Evolutionary conservation across 2,797 vertebrate genomes (phyloP), one percentile per base, ranked within the genome.

Genomic region (Lycodopsis pacificus): DNA sequence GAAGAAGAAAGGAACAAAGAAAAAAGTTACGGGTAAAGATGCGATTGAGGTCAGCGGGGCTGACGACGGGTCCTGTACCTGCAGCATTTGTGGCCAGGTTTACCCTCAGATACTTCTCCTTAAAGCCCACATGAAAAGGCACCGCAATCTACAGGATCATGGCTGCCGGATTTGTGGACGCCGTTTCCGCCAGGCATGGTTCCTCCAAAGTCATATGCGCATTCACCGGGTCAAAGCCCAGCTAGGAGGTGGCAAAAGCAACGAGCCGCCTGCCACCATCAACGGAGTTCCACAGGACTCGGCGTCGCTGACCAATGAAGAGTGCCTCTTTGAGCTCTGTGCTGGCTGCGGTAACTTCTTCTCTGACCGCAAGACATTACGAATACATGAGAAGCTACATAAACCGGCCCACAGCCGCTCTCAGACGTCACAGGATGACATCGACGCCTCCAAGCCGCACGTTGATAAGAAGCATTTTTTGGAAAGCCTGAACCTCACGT

Each of bases 131-230:
- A 97, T 98, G 97, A 99, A 98, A 92, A 97, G 96, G 80, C 98
- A 99, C 86, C 92, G 97, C 17, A 95, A 96, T 62, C 94, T 95
- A n/a, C 97, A 98, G 80, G 97, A 99, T 88, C 97, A 99, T 0
- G 97, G 97, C 17, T 99, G 98, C 84, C 97, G 97, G 79, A 97
- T 99, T 79, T 99, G 98, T 6, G 98, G 98, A 30, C 96, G 98
- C 2, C 95, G 97, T 49, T 99, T 99, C 92, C 98, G 98, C 73
- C 98, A 99, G 86, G 96, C 97, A 1, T 99, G 98, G 98, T 99
- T 99, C 89, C 95, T 99, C 65, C 99, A 99, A 90, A 99, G 98
- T 88, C 98, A 99, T 81, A 99, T 99, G 98, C 99, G 98, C 92
- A 97, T 97, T 0, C 98, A 99, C 0, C 95, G 95, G 57, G 95